Conservation (phyloP, 2,797 vertebrate species). For the Cheirogaleus major region DNA sequence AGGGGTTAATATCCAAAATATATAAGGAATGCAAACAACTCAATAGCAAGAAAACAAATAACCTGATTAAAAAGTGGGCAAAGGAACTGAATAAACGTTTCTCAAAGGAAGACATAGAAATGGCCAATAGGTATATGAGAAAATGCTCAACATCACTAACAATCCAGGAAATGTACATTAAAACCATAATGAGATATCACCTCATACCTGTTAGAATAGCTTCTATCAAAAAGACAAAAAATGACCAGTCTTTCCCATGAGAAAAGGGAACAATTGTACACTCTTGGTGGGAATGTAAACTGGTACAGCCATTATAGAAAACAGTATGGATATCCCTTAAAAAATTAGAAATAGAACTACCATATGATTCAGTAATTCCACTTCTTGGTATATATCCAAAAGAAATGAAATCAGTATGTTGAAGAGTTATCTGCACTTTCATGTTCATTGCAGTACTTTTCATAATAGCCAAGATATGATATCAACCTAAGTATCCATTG, state of each 20-base stretch:
- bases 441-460: neutral
- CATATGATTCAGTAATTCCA: neutral
- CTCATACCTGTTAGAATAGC: neutral
- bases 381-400: neutral
- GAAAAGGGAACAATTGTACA: neutral
- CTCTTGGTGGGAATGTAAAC: neutral
- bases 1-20: neutral
- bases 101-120: neutral
- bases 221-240: neutral
- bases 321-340: neutral
- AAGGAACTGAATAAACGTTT: neutral
- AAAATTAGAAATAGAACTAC: neutral
- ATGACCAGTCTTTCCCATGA: neutral
- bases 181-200: neutral
- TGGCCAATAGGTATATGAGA: neutral
- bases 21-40: neutral
- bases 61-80: neutral
- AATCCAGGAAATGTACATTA: neutral
- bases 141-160: neutral
- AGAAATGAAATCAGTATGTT: neutral
- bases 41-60: neutral
- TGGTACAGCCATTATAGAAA: neutral
- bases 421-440: neutral
- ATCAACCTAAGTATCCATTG: neutral
- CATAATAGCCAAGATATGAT: neutral